Conservation (phyloP, 2,888 invertebrate genomes). For the Hyposoter dolosus region DNA sequence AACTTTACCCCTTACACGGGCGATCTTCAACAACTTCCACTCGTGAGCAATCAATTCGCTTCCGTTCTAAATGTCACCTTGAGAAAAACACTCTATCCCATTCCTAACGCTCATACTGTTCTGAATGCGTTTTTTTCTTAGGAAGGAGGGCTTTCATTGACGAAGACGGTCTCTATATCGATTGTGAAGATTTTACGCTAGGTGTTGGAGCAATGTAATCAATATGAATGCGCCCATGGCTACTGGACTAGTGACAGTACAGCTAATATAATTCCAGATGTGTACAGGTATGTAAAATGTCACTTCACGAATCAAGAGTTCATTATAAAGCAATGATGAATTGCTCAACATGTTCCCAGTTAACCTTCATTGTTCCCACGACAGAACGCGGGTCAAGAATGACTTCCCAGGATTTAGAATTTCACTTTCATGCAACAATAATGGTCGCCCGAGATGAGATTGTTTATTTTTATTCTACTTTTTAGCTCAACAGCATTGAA, state of each 20-base stretch:
- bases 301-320: background rate
- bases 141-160: no score
- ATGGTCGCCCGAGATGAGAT: background rate
- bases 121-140: background rate
- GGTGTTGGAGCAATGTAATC: slow-evolving; percentile 15
- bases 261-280: background rate
- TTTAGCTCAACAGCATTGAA: no score
- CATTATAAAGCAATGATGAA: background rate
- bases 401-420: background rate
- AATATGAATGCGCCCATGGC: slow-evolving; percentile 20
- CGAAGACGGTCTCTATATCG: slow-evolving; percentile 10
- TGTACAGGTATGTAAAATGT: background rate
- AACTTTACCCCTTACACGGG: background rate
- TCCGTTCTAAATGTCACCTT: background rate
- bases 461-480: no score
- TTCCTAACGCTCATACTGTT: background rate
- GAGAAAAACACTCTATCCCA: background rate
- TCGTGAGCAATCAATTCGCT: background rate
- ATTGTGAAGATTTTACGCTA: slow-evolving; percentile 21
- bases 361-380: background rate
- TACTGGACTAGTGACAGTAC: slow-evolving; percentile 8
- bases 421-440: background rate
- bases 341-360: background rate
- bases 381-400: background rate
- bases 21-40: background rate